phyloP scores from a whole-genome alignment of 2,888 invertebrate genomes.

The Dermolepida albohirtum region DNA sequence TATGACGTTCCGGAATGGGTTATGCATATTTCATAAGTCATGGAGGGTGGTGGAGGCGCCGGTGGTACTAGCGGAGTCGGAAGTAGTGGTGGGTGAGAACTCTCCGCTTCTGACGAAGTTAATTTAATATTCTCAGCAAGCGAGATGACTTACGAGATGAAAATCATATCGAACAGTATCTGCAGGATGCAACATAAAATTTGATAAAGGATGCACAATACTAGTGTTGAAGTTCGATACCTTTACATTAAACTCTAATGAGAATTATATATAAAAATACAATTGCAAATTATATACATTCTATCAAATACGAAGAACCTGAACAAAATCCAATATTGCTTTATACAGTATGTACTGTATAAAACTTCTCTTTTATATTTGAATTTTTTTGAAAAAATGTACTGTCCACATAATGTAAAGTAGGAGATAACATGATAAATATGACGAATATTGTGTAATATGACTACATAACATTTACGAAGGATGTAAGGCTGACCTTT shows the following conservation, averaged over 20 bases:
- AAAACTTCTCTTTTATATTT: too few relatives aligned
- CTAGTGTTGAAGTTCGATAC: conserved; percentile 9
- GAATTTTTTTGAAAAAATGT: too few relatives aligned
- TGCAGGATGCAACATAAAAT: conserved; percentile 24
- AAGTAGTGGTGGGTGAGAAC: conserved; percentile 4
- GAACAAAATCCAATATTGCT: too few relatives aligned
- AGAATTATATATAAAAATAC: too few relatives aligned
- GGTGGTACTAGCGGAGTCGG: conserved; percentile 6
- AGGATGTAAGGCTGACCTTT: too few relatives aligned
- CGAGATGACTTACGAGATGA: conserved; percentile 33
- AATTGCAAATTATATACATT: too few relatives aligned
- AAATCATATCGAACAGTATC: conserved; percentile 28
- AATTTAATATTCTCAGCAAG: conserved; percentile 30
- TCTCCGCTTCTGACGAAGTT: conserved; percentile 31
- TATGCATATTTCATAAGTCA: conserved; percentile 36
- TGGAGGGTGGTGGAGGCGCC: conserved; percentile 6
- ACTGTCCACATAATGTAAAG: too few relatives aligned
- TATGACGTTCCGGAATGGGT: conserved; percentile 35
- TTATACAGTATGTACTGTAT: too few relatives aligned
- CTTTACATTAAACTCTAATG: neutral
- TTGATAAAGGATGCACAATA: conserved; percentile 15
- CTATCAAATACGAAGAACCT: too few relatives aligned
- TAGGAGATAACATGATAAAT: too few relatives aligned
- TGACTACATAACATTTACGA: too few relatives aligned
- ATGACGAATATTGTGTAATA: too few relatives aligned